phyloP scores from a whole-genome alignment of 2,888 invertebrate species.

The Leucophenga maculata region DNA sequence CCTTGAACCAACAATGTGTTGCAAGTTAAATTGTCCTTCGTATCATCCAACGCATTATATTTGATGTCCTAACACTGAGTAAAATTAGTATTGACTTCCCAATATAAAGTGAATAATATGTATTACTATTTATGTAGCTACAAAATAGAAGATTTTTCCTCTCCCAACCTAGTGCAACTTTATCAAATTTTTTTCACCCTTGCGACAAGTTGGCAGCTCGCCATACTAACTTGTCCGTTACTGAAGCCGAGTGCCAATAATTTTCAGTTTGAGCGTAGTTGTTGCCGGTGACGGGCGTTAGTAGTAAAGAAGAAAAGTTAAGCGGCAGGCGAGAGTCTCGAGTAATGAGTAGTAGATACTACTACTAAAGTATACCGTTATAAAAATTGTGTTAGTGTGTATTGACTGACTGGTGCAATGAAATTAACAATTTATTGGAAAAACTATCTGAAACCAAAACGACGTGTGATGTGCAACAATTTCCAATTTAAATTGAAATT shows the following conservation, averaged over 20 bases:
- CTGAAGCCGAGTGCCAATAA: conserved; percentile 48
- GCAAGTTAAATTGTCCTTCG: too few species aligned
- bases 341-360: neutral
- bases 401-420: conserved; percentile 53
- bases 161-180: neutral
- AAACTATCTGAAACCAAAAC: neutral
- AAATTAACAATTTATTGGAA: neutral
- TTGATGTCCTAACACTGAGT: too few species aligned
- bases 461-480: neutral
- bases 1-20: too few species aligned
- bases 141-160: neutral
- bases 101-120: too few species aligned
- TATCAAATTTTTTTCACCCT: too few species aligned
- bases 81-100: too few species aligned
- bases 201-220: conserved; percentile 32
- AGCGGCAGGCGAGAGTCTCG: neutral
- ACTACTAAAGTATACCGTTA: neutral
- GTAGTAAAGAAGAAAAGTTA: neutral
- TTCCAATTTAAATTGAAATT: neutral
- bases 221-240: conserved; percentile 22
- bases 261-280: conserved; percentile 62
- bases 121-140: too few species aligned
- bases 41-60: too few species aligned
- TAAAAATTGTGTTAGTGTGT: conserved; percentile 49
- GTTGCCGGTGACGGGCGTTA: conserved; percentile 60